Evolutionary conservation across 2,797 vertebrate species (phyloP).

Genomic region (Enteromius argenteus): DNA sequence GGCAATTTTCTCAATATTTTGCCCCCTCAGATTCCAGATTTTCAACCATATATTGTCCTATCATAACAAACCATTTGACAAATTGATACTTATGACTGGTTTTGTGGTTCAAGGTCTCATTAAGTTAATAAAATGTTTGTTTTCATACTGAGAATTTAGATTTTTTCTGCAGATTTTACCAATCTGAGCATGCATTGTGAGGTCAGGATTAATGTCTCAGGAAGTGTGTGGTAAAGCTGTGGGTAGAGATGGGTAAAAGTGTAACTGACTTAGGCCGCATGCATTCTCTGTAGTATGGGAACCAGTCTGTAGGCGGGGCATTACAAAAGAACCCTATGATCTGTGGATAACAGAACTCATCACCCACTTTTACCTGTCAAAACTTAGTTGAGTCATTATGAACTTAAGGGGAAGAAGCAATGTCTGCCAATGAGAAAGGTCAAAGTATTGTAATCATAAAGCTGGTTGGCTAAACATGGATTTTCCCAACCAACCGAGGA

Average conservation of each 20-base stretch:
- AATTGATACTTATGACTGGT: no score
- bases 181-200: not conserved
- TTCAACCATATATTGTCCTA: no score
- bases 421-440: constrained; percentile 39
- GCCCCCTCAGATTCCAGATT: no score
- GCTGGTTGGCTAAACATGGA: constrained; percentile 14
- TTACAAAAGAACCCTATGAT: constrained; percentile 20
- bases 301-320: constrained; percentile 35
- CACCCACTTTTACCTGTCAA: constrained; percentile 42
- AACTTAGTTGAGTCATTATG: constrained; percentile 45
- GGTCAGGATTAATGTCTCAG: constrained; percentile 49
- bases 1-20: no score
- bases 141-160: not conserved
- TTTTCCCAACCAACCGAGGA: constrained; percentile 23
- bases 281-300: constrained; percentile 37
- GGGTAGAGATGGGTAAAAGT: not conserved
- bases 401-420: not conserved
- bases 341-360: constrained; percentile 29
- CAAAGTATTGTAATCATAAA: constrained; percentile 13
- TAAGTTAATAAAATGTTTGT: not conserved
- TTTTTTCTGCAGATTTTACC: not conserved
- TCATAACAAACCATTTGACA: no score
- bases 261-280: constrained; percentile 24
- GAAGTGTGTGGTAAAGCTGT: constrained; percentile 53
- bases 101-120: no score